Percentiles rank a stretch among this genome's conserved stretches.
These are phyloP conservation scores for Agriotes lineatus DNA, from an alignment of 2,888 invertebrate genomes.

Conservation along the genomic window DNA sequence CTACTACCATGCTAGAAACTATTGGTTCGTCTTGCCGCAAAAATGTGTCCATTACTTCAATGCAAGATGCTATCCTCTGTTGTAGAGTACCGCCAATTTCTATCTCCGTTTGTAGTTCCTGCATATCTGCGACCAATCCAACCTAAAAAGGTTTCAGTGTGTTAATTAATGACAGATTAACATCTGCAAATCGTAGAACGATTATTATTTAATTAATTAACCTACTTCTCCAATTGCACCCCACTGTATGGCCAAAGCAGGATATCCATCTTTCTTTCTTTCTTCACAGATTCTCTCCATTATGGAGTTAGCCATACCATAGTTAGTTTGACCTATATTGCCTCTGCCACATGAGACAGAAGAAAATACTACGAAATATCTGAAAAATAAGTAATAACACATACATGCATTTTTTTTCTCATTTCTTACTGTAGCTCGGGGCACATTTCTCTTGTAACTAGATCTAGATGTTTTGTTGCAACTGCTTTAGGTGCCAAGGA, in stretches of 20 bases:
- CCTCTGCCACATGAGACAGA: slow-evolving; percentile 93
- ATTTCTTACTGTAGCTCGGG: slow-evolving; percentile 63
- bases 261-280: slow-evolving; percentile 76
- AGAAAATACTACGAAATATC: slow-evolving; percentile 91
- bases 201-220: background rate
- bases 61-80: slow-evolving; percentile 75
- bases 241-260: slow-evolving; percentile 91
- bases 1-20: slow-evolving; percentile 88
- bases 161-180: background rate
- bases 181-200: background rate
- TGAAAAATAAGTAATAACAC: slow-evolving; percentile 66
- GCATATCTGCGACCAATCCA: slow-evolving; percentile 74
- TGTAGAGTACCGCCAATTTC: slow-evolving; percentile 75
- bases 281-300: slow-evolving; percentile 91
- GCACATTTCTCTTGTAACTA: slow-evolving; percentile 72
- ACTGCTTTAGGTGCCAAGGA: slow-evolving; percentile 83
- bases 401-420: background rate
- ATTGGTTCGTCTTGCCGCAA: slow-evolving; percentile 76
- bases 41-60: slow-evolving; percentile 76
- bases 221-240: slow-evolving; percentile 92
- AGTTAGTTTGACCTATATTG: slow-evolving; percentile 92
- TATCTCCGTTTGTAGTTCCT: slow-evolving; percentile 41
- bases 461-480: slow-evolving; percentile 85
- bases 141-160: slow-evolving; percentile 58
- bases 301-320: slow-evolving; percentile 90